Evolutionary conservation across 2,113 vertebrate species (phyloP).

Genomic region (Calyptommatus sinebrachiatus): DNA sequence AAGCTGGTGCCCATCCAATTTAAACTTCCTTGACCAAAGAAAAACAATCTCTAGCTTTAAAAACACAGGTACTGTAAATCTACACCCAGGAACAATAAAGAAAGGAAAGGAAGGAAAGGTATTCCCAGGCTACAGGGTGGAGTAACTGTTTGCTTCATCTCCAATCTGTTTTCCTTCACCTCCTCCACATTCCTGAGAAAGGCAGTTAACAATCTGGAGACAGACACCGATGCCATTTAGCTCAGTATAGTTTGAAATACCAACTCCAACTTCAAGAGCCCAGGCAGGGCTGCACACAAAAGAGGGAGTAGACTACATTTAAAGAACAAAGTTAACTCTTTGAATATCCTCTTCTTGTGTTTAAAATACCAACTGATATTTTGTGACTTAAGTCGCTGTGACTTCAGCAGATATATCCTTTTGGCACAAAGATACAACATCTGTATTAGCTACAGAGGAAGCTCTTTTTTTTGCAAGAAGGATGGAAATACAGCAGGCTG

Average conservation of each 20-base stretch:
- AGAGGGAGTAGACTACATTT: constrained; percentile 12
- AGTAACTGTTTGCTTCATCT: constrained; percentile 62
- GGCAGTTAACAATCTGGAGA: constrained; percentile 50
- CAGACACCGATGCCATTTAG: constrained; percentile 45
- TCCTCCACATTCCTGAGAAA: constrained; percentile 85
- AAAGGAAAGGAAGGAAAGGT: neutral
- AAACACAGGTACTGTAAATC: neutral
- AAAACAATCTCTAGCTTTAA: neutral
- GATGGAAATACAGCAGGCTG: neutral
- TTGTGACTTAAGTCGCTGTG: too few relatives aligned
- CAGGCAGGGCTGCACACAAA: neutral
- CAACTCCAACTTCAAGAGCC: constrained; percentile 23
- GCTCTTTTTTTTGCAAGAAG: neutral
- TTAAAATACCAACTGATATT: neutral
- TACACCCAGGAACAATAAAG: neutral
- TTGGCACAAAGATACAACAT: too few relatives aligned
- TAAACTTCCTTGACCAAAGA: neutral
- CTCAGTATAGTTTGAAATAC: constrained; percentile 23
- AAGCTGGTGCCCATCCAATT: neutral
- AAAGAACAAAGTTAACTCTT: neutral
- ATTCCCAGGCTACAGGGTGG: constrained; percentile 16
- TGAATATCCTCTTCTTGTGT: neutral
- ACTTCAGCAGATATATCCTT: too few relatives aligned
- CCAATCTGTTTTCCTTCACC: constrained; percentile 75
- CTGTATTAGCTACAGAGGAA: neutral